phyloP scores from a whole-genome alignment of 2,888 invertebrate species.

The Criorhina ranunculi region DNA sequence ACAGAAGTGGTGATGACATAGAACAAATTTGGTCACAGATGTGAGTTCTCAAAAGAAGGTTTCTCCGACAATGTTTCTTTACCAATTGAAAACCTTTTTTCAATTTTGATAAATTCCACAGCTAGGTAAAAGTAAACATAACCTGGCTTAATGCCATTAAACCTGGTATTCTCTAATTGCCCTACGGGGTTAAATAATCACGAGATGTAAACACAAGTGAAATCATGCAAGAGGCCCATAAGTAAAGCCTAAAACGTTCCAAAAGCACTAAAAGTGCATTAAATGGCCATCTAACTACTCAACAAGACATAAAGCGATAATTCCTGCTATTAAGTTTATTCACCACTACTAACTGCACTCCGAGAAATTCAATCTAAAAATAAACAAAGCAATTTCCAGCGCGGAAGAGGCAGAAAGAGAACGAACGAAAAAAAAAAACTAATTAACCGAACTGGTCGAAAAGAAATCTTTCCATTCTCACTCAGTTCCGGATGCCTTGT shows the following conservation, averaged over 20 bases:
- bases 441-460: slow-evolving; percentile 59
- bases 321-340: slow-evolving; percentile 27
- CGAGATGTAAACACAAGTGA: background rate
- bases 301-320: slow-evolving; percentile 22
- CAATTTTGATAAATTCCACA: too few species aligned
- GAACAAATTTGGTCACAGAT: too few species aligned
- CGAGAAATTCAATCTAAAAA: slow-evolving; percentile 37
- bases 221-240: slow-evolving; percentile 5
- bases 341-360: slow-evolving; percentile 14
- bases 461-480: slow-evolving; percentile 66
- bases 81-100: too few species aligned
- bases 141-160: background rate
- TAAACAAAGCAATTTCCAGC: slow-evolving; percentile 24
- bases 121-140: background rate
- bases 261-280: slow-evolving; percentile 11
- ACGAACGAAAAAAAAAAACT: slow-evolving; percentile 31
- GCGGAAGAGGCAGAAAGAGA: background rate
- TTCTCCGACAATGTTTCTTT: too few species aligned
- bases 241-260: background rate
- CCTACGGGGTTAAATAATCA: background rate
- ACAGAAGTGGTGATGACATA: too few species aligned
- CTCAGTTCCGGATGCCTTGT: slow-evolving; percentile 66
- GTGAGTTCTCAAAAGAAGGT: too few species aligned
- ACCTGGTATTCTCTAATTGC: background rate
- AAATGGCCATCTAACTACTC: background rate